Percentiles rank a stretch among this genome's conserved stretches.
Conservation (phyloP, 1,140 invertebrate species). For the Trachelipus rathkii region DNA sequence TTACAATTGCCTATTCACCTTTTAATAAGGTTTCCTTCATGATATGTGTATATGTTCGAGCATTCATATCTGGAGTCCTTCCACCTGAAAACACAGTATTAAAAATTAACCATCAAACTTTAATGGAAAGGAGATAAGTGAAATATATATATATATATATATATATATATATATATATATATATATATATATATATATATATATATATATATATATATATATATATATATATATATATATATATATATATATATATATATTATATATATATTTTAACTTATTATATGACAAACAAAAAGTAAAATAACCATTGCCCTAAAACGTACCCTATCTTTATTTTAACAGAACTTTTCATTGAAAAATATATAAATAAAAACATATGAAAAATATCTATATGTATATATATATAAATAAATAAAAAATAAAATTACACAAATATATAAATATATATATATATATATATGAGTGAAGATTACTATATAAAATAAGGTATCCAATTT, state of each 20-base stretch:
- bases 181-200: constrained; percentile 14
- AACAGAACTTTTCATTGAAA: no score
- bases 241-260: constrained; percentile 6
- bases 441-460: constrained; percentile 16
- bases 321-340: no score
- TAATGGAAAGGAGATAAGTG: background rate
- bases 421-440: constrained; percentile 6
- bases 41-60: constrained; percentile 92
- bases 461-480: background rate
- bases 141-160: constrained; percentile 16
- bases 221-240: constrained; percentile 20
- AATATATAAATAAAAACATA: background rate
- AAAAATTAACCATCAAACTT: constrained; percentile 11
- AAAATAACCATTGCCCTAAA: no score
- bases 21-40: constrained; percentile 89
- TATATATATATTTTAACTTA: no score
- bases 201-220: constrained; percentile 18
- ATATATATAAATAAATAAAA: constrained; percentile 12
- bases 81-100: constrained; percentile 71
- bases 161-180: background rate
- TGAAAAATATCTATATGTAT: constrained; percentile 16
- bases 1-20: constrained; percentile 80
- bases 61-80: constrained; percentile 92
- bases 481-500: background rate
- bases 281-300: no score